Evolutionary conservation across 2,888 invertebrate genomes (phyloP).

Genomic region (Boloria selene): DNA sequence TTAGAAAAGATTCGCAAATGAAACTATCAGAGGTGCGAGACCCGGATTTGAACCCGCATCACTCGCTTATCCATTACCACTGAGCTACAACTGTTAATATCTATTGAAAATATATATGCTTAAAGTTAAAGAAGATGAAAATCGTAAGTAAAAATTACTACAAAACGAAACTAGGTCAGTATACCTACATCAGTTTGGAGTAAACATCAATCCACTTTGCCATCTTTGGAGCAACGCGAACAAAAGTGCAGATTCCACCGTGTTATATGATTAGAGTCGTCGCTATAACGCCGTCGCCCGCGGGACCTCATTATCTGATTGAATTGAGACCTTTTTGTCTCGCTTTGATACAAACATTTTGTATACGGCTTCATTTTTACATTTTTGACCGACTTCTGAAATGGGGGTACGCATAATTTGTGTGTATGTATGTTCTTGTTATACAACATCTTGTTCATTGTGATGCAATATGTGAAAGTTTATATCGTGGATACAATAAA

Average conservation of each 20-base stretch:
- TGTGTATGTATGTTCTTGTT: no score
- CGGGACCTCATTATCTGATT: conserved; percentile 34
- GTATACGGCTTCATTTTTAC: neutral
- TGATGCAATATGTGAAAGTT: no score
- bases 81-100: no score
- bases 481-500: no score
- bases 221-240: conserved; percentile 5
- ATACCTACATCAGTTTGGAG: neutral
- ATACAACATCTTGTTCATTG: no score
- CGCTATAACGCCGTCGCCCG: conserved; percentile 21
- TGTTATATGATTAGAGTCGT: conserved; percentile 28
- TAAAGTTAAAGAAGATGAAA: neutral
- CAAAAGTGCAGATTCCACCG: conserved; percentile 12
- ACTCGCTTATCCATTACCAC: no score
- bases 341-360: conserved; percentile 16
- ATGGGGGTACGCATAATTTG: no score
- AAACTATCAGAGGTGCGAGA: no score
- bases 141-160: neutral
- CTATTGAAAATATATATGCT: no score
- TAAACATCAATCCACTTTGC: conserved; percentile 9
- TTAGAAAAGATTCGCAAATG: no score
- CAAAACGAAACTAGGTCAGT: neutral
- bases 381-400: no score
- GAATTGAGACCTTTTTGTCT: conserved; percentile 27
- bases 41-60: no score